Evolutionary conservation across 2,888 invertebrate species (phyloP).

Genomic region (Aspidiotus rigidus): DNA sequence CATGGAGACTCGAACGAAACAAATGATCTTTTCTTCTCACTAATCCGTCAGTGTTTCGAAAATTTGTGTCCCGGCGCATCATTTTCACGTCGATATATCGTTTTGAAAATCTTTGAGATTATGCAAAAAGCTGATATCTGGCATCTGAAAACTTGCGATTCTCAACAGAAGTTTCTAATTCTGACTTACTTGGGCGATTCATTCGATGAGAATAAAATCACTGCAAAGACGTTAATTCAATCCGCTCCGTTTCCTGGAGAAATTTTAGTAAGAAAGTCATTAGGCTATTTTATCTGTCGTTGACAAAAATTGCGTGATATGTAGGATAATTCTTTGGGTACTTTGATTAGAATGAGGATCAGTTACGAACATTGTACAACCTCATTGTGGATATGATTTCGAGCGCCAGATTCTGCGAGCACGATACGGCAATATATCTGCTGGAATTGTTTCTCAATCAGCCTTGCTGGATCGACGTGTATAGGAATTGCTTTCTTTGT

Average conservation of each 20-base stretch:
- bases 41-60: slow-evolving; percentile 45
- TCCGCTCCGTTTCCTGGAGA: background rate
- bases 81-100: slow-evolving; percentile 52
- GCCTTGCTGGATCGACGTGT: no score
- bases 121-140: slow-evolving; percentile 19
- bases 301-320: no score
- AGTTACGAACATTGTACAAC: background rate
- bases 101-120: slow-evolving; percentile 48
- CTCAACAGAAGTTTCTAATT: slow-evolving; percentile 40
- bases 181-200: slow-evolving; percentile 57
- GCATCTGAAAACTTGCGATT: slow-evolving; percentile 43
- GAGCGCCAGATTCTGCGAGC: slow-evolving; percentile 65
- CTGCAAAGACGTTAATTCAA: slow-evolving; percentile 50
- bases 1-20: slow-evolving; percentile 3
- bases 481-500: no score
- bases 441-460: slow-evolving; percentile 42
- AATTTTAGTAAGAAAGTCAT: no score
- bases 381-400: slow-evolving; percentile 46
- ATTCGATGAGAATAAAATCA: slow-evolving; percentile 65
- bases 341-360: background rate
- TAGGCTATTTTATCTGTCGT: no score
- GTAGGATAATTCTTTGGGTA: no score
- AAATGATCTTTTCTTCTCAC: background rate
- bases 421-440: slow-evolving; percentile 64
- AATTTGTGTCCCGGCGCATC: slow-evolving; percentile 56